Percentiles rank a stretch among this genome's conserved stretches.
Conservation (phyloP, 2,113 vertebrate genomes). For the Pelecanus crispus region DNA sequence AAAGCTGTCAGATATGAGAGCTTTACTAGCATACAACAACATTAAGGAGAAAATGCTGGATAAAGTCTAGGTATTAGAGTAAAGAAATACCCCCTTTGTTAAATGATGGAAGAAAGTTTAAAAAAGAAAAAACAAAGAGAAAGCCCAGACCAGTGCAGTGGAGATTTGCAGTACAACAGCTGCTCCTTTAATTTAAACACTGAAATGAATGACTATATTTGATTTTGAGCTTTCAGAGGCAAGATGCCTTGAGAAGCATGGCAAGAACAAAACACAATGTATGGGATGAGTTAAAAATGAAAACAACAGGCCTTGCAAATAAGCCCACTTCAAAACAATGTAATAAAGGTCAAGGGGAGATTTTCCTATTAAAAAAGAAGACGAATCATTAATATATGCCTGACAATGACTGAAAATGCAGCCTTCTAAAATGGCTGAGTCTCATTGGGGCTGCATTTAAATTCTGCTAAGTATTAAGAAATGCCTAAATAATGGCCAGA, state of each 20-base stretch:
- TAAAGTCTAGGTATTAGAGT: neutral
- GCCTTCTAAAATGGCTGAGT: neutral
- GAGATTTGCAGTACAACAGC: neutral
- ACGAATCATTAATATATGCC: neutral
- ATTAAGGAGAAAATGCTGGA: neutral
- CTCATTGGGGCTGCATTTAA: neutral
- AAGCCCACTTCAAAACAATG: neutral
- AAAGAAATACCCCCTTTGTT: neutral
- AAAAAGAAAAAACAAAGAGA: neutral
- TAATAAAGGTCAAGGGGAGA: neutral
- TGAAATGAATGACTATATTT: neutral
- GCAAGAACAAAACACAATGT: neutral
- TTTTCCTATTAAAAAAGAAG: neutral
- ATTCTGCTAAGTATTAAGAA: constrained; percentile 29
- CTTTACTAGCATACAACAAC: neutral
- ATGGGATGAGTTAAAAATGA: neutral
- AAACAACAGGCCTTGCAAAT: neutral
- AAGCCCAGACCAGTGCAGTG: neutral
- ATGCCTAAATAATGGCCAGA: constrained; percentile 28
- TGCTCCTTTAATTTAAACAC: neutral
- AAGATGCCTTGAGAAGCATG: neutral
- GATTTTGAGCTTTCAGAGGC: neutral
- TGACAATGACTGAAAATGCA: neutral
- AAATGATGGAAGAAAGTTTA: neutral
- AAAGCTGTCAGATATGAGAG: neutral